These are phyloP conservation scores for Aphodius sticticus DNA, from an alignment of 2,888 invertebrate genomes.

Conservation along the genomic window DNA sequence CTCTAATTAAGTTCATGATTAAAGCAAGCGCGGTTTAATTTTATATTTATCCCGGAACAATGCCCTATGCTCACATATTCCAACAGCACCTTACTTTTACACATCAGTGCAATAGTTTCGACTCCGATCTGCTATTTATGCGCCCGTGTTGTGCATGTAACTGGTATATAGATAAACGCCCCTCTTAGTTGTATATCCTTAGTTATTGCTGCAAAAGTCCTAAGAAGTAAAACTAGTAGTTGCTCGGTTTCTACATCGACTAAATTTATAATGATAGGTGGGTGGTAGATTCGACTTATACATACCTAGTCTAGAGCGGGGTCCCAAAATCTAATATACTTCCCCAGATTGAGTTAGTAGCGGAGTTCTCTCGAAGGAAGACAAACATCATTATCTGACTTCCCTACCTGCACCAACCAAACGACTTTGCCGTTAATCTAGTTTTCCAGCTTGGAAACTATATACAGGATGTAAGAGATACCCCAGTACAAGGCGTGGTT, in stretches of 20 bases:
- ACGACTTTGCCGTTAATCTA: background rate
- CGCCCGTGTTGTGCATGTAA: too few species aligned
- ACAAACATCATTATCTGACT: background rate
- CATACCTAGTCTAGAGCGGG: background rate
- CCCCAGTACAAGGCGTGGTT: too few species aligned
- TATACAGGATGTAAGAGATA: too few species aligned
- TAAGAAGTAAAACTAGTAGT: background rate
- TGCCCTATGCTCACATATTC: too few species aligned
- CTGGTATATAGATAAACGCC: too few species aligned
- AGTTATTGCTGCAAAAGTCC: background rate
- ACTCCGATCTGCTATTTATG: too few species aligned
- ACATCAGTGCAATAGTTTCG: too few species aligned
- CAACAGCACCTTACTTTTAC: too few species aligned
- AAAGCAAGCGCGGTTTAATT: too few species aligned
- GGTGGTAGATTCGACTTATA: background rate
- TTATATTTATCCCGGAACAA: too few species aligned
- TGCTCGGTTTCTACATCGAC: background rate
- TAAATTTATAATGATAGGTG: background rate
- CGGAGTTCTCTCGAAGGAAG: background rate
- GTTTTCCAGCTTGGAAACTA: background rate
- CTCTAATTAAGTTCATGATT: too few species aligned
- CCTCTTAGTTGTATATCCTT: too few species aligned
- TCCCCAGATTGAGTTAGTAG: background rate
- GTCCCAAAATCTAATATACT: background rate
- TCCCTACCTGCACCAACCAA: background rate